phyloP scores from a whole-genome alignment of 2,888 invertebrate species.

The Anodontia alba region DNA sequence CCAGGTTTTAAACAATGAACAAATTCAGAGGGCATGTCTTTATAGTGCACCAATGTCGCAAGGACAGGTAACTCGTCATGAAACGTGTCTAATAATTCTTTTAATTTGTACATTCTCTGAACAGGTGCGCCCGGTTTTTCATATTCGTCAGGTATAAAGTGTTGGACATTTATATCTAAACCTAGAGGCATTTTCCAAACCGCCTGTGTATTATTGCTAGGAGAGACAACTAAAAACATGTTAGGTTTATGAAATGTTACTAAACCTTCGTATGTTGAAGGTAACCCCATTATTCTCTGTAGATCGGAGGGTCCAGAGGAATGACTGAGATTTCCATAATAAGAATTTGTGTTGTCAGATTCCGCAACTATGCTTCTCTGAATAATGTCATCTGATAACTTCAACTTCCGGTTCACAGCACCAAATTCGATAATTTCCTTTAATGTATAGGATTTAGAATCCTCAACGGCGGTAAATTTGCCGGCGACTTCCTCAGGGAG shows the following conservation, averaged over 20 bases:
- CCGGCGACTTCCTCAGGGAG: constrained; percentile 71
- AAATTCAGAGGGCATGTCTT: constrained; percentile 62
- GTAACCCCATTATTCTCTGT: constrained; percentile 67
- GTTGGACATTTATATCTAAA: constrained; percentile 57
- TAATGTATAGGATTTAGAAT: constrained; percentile 68
- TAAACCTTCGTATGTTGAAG: constrained; percentile 67
- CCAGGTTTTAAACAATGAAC: constrained; percentile 62
- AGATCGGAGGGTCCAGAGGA: constrained; percentile 44
- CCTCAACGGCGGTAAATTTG: constrained; percentile 71
- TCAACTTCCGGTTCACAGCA: constrained; percentile 68
- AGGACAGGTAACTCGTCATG: constrained; percentile 69
- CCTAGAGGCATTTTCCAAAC: constrained; percentile 70
- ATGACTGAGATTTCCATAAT: constrained; percentile 59
- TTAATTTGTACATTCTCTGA: constrained; percentile 54
- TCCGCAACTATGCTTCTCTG: constrained; percentile 42
- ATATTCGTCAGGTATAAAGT: constrained; percentile 45
- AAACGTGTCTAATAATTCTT: constrained; percentile 63
- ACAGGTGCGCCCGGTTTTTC: constrained; percentile 40
- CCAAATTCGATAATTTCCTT: constrained; percentile 73
- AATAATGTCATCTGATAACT: constrained; percentile 63
- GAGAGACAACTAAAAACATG: constrained; percentile 69
- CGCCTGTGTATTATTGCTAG: constrained; percentile 64
- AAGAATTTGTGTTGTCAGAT: constrained; percentile 16
- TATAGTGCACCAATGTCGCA: constrained; percentile 66
- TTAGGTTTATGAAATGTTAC: constrained; percentile 70